Evolutionary conservation across 2,888 invertebrate genomes (phyloP).

Genomic region (Lypha dubia): DNA sequence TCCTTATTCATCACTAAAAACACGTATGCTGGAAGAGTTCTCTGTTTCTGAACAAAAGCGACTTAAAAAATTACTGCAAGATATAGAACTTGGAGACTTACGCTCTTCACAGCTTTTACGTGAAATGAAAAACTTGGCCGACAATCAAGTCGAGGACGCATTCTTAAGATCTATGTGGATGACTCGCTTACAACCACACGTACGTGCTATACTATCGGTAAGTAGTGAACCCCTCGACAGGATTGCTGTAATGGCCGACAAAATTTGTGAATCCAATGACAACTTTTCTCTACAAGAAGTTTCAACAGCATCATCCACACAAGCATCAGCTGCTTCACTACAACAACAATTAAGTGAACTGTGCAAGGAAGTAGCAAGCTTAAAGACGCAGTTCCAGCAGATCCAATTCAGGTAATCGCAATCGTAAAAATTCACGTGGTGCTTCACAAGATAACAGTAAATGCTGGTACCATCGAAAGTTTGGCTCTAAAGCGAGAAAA

Average conservation of each 20-base stretch:
- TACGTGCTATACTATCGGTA: constrained; percentile 72
- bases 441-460: background rate
- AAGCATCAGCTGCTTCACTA: too few species aligned
- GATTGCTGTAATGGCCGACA: constrained; percentile 7
- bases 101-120: constrained; percentile 74
- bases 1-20: constrained; percentile 71
- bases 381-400: background rate
- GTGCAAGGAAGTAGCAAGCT: too few species aligned
- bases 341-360: too few species aligned
- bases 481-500: constrained; percentile 28
- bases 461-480: constrained; percentile 66
- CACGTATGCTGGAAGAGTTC: constrained; percentile 71
- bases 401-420: constrained; percentile 16
- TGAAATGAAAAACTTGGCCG: constrained; percentile 74
- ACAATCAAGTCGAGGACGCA: constrained; percentile 66
- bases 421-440: background rate
- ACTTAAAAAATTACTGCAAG: constrained; percentile 70
- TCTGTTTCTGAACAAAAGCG: constrained; percentile 73
- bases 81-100: constrained; percentile 74
- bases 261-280: too few species aligned
- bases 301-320: too few species aligned
- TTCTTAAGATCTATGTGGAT: constrained; percentile 74
- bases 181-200: constrained; percentile 71
- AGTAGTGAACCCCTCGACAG: constrained; percentile 66
- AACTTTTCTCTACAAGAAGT: too few species aligned